Conservation (phyloP, 1,140 invertebrate genomes). For the Rhynchophorus ferrugineus region DNA sequence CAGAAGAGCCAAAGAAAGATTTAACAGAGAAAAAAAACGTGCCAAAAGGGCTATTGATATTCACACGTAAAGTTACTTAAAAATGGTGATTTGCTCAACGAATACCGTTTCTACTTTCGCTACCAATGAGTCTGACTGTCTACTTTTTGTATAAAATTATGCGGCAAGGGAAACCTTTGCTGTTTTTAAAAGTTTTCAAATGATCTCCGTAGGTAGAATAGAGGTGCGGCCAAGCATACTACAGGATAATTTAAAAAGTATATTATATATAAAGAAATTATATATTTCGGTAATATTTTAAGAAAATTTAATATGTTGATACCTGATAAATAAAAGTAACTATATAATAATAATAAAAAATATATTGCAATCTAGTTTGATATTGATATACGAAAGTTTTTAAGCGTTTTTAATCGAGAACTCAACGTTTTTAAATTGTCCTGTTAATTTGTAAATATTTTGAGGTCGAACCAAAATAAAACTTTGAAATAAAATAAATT, state of each 20-base stretch:
- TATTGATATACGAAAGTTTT: constrained; percentile 3
- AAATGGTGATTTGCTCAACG: neutral
- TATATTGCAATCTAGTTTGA: neutral
- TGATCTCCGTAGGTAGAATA: constrained; percentile 41
- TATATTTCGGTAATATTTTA: neutral
- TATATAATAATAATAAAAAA: neutral
- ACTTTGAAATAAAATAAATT: constrained; percentile 8
- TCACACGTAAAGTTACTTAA: too few species aligned
- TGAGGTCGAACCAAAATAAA: constrained; percentile 4
- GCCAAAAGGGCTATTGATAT: constrained; percentile 25
- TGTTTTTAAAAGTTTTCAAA: constrained; percentile 38
- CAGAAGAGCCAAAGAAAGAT: constrained; percentile 38
- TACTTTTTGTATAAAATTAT: constrained; percentile 28
- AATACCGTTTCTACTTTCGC: constrained; percentile 30
- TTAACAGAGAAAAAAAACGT: constrained; percentile 15
- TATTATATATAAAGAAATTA: too few species aligned
- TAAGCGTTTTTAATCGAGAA: neutral
- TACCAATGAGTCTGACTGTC: constrained; percentile 37
- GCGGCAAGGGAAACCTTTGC: constrained; percentile 21
- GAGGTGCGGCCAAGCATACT: constrained; percentile 37
- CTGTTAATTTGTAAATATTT: constrained; percentile 16
- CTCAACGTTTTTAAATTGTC: constrained; percentile 15
- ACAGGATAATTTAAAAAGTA: constrained; percentile 24
- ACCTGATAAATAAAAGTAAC: constrained; percentile 5
- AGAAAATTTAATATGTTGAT: constrained; percentile 1